Evolutionary conservation across 1,140 invertebrate species (phyloP).

Genomic region (Drosophila bocqueti): DNA sequence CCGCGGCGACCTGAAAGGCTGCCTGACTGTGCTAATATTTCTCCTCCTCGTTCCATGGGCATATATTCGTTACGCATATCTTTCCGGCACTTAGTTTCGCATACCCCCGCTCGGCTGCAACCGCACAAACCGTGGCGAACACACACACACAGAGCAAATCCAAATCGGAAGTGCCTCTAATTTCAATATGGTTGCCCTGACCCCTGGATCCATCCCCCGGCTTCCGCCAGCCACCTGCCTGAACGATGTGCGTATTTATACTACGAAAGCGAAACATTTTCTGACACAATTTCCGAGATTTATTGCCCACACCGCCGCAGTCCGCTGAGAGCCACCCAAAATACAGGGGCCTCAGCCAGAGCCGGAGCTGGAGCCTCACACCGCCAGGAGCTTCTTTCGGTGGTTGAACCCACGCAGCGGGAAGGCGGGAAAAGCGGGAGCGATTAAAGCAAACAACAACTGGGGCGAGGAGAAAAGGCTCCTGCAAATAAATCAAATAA

Average conservation of each 20-base stretch:
- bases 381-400: slow-evolving; percentile 24
- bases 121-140: slow-evolving; percentile 16
- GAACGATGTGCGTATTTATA: slow-evolving; percentile 21
- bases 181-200: slow-evolving; percentile 73
- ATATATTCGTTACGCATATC: slow-evolving; percentile 66
- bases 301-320: slow-evolving; percentile 62
- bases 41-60: slow-evolving; percentile 13
- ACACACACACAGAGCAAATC: slow-evolving; percentile 34
- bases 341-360: not conserved
- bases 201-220: slow-evolving; percentile 10
- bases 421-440: slow-evolving; percentile 23
- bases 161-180: slow-evolving; percentile 78
- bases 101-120: slow-evolving; percentile 37
- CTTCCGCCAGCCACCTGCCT: slow-evolving; percentile 8
- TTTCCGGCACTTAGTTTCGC: slow-evolving; percentile 77
- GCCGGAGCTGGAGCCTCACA: not conserved
- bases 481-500: slow-evolving; percentile 78
- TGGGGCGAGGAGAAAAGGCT: slow-evolving; percentile 15
- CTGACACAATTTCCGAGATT: slow-evolving; percentile 82
- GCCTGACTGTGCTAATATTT: not conserved
- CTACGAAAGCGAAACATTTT: slow-evolving; percentile 69
- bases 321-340: slow-evolving; percentile 22
- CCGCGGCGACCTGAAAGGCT: slow-evolving; percentile 2
- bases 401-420: slow-evolving; percentile 29
- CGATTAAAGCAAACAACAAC: slow-evolving; percentile 41